Evolutionary conservation across 2,113 vertebrate genomes (phyloP), one percentile per base, ranked within the genome.

Genomic region (Petroica traversi): DNA sequence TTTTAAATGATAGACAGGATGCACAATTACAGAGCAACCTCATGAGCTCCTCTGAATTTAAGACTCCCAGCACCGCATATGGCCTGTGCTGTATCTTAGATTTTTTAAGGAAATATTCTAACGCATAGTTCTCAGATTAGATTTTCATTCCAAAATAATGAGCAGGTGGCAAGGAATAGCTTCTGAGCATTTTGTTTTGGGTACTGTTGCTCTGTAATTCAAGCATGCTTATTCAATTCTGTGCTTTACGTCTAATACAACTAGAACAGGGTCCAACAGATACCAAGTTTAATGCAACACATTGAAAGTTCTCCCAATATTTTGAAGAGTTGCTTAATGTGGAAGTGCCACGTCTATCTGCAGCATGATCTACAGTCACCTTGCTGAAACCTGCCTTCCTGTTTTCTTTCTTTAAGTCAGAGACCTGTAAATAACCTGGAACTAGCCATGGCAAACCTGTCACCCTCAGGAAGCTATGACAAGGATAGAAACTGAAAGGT

Each of bases 381-480:
- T 51, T 68, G 33, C 19, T 87, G 58, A 92, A 93, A 83, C 18
- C 8, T 3, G 2, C 13, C 48, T 33, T 90, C 68, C 46, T 71
- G 5, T n/a, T 64, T 72, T 74, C 57, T 40, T 59, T 74, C 72
- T 71, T 87, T 43, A 68, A 48, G 24, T 36, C 41, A 82, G 19
- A 82, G 6, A 72, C 24, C 48, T 79, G 58, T n/a, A 88, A 88
- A 91, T 55, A 93, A 82, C 24, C 41, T 90, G 63, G 59, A 85
- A 66, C 71, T 74, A 83, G 58, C 43, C 55, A 82, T 10, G 26
- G 52, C 76, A 97, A 91, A 83, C 46, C 51, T 38, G 12, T 64
- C 58, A 94, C 64, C 72, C 92, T 91, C 49, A 81, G 87, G 90
- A 96, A 93, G 74, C 96, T 95, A 94, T 94, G 97, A 97, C 94